Evolutionary conservation across 2,113 vertebrate species (phyloP).

Genomic region (Brachyistius frenatus): DNA sequence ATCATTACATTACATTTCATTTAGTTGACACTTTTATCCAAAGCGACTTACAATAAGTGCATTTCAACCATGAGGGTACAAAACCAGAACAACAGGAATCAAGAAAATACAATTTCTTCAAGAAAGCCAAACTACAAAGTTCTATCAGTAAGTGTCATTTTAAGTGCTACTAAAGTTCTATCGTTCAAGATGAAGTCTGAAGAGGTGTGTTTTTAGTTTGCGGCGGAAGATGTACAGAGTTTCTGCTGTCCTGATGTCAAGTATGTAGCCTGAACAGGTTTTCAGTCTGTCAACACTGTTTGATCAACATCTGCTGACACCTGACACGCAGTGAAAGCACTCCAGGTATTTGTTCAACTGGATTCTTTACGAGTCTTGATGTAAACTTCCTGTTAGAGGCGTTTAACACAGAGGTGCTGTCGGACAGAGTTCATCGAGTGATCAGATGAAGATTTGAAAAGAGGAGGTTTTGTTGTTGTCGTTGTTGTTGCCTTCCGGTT

Average conservation of each 20-base stretch:
- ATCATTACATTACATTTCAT: no score
- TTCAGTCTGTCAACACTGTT: background rate
- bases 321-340: background rate
- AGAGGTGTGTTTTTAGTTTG: no score
- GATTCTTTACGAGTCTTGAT: constrained; percentile 28
- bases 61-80: no score
- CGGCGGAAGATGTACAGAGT: no score
- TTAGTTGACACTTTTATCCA: no score
- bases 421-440: constrained; percentile 7
- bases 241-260: background rate
- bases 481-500: constrained; percentile 5
- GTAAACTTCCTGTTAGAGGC: background rate
- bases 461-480: background rate
- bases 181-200: no score
- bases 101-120: no score
- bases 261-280: background rate
- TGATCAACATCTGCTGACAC: constrained; percentile 14
- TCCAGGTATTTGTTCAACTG: constrained; percentile 1
- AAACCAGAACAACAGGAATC: no score
- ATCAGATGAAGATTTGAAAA: background rate
- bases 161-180: no score
- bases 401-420: constrained; percentile 9
- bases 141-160: no score
- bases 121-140: no score
- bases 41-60: no score